A percentile compares a stretch with the other conserved stretches of the same genome.
These are phyloP conservation scores for Dinomys branickii DNA, from an alignment of 2,113 vertebrate genomes.

Conservation along the genomic window DNA sequence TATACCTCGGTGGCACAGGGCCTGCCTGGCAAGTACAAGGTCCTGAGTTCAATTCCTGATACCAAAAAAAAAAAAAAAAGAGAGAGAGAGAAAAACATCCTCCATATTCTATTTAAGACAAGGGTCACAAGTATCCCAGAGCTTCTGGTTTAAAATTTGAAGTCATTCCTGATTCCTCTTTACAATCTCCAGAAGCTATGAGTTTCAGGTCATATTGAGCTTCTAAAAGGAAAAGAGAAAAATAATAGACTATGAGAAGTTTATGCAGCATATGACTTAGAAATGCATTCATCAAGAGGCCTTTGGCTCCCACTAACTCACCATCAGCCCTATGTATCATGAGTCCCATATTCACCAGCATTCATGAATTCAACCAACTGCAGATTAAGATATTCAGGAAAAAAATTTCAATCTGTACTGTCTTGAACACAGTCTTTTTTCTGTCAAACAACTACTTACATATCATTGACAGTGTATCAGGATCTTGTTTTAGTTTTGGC, in stretches of 20 bases:
- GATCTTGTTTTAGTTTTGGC: not conserved
- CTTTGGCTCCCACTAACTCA: not conserved
- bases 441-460: not conserved
- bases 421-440: not conserved
- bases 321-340: not conserved
- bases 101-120: not conserved
- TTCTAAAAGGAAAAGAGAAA: constrained; percentile 48
- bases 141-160: not conserved
- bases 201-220: not conserved
- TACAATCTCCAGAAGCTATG: constrained; percentile 5
- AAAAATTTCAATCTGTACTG: not conserved
- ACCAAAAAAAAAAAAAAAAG: no score
- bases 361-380: not conserved
- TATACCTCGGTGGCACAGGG: no score
- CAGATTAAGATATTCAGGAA: not conserved
- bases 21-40: no score
- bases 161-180: not conserved
- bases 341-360: not conserved
- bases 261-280: not conserved
- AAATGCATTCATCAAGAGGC: constrained; percentile 19
- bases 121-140: constrained; percentile 19
- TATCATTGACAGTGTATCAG: not conserved
- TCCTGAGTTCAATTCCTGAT: no score
- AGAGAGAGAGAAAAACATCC: constrained; percentile 32
- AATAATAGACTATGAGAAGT: not conserved